These are phyloP conservation scores for Gadopsis bispinosus DNA, from an alignment of 2,797 vertebrate genomes.

Conservation along the genomic window DNA sequence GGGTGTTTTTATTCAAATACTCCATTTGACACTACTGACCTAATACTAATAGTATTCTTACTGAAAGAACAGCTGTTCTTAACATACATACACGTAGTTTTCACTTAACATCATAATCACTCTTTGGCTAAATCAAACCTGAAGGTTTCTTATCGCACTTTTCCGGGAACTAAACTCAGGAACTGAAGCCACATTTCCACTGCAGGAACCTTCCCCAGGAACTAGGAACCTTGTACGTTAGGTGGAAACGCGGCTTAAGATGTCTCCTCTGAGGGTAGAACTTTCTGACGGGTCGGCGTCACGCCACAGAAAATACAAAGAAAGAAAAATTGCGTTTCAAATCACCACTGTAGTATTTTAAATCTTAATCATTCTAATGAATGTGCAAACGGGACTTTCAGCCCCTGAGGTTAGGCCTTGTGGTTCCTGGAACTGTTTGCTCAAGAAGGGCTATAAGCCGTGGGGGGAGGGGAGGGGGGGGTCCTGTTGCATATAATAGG, in stretches of 20 bases:
- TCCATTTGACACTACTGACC: neutral
- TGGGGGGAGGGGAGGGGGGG: too few species aligned
- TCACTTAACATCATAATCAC: neutral
- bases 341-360: neutral
- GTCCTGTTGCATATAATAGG: neutral
- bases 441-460: neutral
- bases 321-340: neutral
- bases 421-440: neutral
- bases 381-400: neutral
- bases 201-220: neutral
- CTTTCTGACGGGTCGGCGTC: neutral
- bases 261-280: neutral
- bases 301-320: neutral
- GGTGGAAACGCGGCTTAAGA: too few species aligned
- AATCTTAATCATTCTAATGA: neutral
- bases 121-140: conserved; percentile 1
- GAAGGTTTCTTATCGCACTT: neutral
- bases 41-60: neutral
- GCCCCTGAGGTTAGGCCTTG: neutral
- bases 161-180: neutral
- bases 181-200: neutral
- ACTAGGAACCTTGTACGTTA: too few species aligned
- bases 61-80: neutral
- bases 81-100: neutral
- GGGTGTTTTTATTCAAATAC: neutral